phyloP scores from a whole-genome alignment of 2,113 vertebrate genomes.

The Prunella fulvescens region DNA sequence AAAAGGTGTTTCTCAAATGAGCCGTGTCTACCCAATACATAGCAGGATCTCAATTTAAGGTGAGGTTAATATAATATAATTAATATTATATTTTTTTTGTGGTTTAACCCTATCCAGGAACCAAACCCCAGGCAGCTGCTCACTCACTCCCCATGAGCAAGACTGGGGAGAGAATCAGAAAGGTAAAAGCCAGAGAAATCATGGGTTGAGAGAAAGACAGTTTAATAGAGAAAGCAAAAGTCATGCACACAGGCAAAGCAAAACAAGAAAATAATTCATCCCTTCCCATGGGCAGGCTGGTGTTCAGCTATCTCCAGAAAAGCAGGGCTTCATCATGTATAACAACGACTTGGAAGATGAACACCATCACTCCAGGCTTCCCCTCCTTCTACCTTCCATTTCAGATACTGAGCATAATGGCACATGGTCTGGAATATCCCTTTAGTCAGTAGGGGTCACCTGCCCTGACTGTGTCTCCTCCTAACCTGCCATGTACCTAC shows the following conservation, averaged over 20 bases:
- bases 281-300: background rate
- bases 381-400: background rate
- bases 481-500: rapidly evolving
- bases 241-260: rapidly evolving
- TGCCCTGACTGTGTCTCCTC: background rate
- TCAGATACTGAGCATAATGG: background rate
- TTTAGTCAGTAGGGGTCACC: background rate
- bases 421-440: background rate
- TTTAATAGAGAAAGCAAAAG: background rate
- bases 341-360: background rate
- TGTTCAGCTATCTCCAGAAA: background rate
- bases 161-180: background rate
- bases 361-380: background rate
- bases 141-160: rapidly evolving
- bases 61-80: background rate
- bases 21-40: background rate
- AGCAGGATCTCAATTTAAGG: background rate
- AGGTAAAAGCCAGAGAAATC: background rate
- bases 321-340: background rate
- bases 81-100: background rate
- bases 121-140: background rate
- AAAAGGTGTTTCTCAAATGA: background rate
- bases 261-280: background rate
- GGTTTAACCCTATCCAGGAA: background rate
- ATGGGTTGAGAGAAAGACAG: background rate